These are phyloP conservation scores for Rutpela maculata DNA, from an alignment of 2,888 invertebrate species.

Conservation along the genomic window DNA sequence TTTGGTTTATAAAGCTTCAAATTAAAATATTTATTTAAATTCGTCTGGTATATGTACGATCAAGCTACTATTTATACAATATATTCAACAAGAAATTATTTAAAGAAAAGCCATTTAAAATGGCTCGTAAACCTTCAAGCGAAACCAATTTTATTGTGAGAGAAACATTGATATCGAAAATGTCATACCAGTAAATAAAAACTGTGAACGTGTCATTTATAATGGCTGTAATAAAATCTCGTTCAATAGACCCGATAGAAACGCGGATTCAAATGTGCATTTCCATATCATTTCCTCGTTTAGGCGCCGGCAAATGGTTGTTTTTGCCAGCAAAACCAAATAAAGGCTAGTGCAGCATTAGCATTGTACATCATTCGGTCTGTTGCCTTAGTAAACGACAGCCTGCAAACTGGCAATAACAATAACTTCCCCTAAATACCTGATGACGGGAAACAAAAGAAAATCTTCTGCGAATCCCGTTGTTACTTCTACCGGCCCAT, in stretches of 20 bases:
- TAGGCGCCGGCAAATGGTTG: slow-evolving; percentile 64
- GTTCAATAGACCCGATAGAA: slow-evolving; percentile 63
- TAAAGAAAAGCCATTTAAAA: background rate
- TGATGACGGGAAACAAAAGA: slow-evolving; percentile 41
- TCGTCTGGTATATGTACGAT: no score
- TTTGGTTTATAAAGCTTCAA: no score
- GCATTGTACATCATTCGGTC: slow-evolving; percentile 47
- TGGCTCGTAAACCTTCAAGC: background rate
- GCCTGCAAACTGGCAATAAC: slow-evolving; percentile 46
- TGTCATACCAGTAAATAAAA: slow-evolving; percentile 52
- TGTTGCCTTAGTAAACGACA: slow-evolving; percentile 47
- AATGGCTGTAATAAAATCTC: slow-evolving; percentile 65
- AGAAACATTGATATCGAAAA: slow-evolving; percentile 42
- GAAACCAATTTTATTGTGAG: slow-evolving; percentile 26
- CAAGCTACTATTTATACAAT: no score
- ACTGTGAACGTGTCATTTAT: slow-evolving; percentile 60
- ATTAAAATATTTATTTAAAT: no score
- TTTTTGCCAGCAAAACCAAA: slow-evolving; percentile 60
- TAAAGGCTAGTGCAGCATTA: slow-evolving; percentile 54
- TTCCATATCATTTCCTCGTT: slow-evolving; percentile 70
- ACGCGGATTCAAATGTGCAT: slow-evolving; percentile 67
- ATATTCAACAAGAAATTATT: no score
- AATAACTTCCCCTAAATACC: slow-evolving; percentile 45
- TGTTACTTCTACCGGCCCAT: slow-evolving; percentile 23
- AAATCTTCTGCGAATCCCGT: slow-evolving; percentile 33